A percentile compares a stretch with the other conserved stretches of the same genome.
These are phyloP conservation scores for Latrodectus elegans DNA, from an alignment of 2,888 invertebrate species.

Conservation along the genomic window DNA sequence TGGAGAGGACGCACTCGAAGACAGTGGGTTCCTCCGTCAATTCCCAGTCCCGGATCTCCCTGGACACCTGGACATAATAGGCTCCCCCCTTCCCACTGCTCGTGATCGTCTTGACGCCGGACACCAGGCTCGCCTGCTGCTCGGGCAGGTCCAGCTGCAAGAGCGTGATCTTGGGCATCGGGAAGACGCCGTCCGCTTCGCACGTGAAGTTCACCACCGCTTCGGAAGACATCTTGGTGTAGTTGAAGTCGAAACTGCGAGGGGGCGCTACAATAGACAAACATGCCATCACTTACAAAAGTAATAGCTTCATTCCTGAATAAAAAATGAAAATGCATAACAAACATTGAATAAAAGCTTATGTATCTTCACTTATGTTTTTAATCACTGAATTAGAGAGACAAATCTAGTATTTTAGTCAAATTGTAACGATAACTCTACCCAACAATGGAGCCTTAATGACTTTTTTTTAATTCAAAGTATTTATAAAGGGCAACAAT, in stretches of 20 bases:
- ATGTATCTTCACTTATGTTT: too few relatives aligned
- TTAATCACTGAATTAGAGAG: too few relatives aligned
- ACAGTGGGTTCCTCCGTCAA: slow-evolving; percentile 45
- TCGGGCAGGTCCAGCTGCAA: slow-evolving; percentile 63
- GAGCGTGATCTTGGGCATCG: slow-evolving; percentile 71
- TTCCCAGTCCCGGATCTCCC: slow-evolving; percentile 59
- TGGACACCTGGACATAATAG: slow-evolving; percentile 49
- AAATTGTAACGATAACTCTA: too few relatives aligned
- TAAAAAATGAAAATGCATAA: too few relatives aligned
- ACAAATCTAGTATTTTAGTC: too few relatives aligned
- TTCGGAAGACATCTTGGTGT: slow-evolving; percentile 46
- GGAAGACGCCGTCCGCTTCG: slow-evolving; percentile 71
- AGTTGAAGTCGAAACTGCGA: slow-evolving; percentile 67
- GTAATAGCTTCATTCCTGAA: too few relatives aligned
- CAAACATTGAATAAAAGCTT: too few relatives aligned
- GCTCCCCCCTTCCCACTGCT: slow-evolving; percentile 35
- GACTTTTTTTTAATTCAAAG: too few relatives aligned
- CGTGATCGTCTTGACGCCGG: slow-evolving; percentile 34
- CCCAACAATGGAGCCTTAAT: too few relatives aligned
- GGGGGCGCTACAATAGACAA: slow-evolving; percentile 60
- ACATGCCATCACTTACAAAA: neutral
- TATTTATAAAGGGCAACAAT: too few relatives aligned
- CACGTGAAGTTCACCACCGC: slow-evolving; percentile 68
- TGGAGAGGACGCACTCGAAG: slow-evolving; percentile 70
- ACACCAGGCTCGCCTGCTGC: slow-evolving; percentile 18